Evolutionary conservation across 1,140 invertebrate species (phyloP).

Genomic region (Philopotamus ludificatus): DNA sequence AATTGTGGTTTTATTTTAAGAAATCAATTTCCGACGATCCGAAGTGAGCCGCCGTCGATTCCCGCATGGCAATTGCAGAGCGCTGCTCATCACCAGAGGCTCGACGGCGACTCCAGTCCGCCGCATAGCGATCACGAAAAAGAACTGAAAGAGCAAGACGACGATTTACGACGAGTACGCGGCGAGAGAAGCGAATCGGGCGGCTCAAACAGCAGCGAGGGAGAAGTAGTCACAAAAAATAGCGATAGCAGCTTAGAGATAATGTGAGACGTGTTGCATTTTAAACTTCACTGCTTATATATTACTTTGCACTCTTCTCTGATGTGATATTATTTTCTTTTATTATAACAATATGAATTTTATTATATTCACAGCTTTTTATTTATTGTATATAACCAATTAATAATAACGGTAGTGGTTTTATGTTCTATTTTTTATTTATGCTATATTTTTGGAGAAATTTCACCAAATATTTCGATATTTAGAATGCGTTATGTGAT

Average conservation of each 20-base stretch:
- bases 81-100: conserved; percentile 42
- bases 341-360: too few species aligned
- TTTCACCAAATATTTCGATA: too few species aligned
- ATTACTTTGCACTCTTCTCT: too few species aligned
- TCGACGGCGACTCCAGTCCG: conserved; percentile 43
- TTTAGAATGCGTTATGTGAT: too few species aligned
- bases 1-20: conserved; percentile 45
- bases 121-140: conserved; percentile 41
- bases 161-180: conserved; percentile 43
- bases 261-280: too few species aligned
- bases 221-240: conserved; percentile 66
- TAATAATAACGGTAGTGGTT: too few species aligned
- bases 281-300: too few species aligned
- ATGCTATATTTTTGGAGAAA: too few species aligned
- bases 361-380: too few species aligned
- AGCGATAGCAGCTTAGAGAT: conserved; percentile 70
- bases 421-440: too few species aligned
- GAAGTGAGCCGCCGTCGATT: conserved; percentile 68
- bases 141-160: conserved; percentile 46
- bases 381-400: too few species aligned
- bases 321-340: too few species aligned
- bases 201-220: conserved; percentile 62
- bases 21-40: conserved; percentile 70
- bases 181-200: conserved; percentile 52
- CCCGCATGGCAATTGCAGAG: conserved; percentile 74